Evolutionary conservation across 1,140 invertebrate genomes (phyloP).

Genomic region (Drosophila tristis): DNA sequence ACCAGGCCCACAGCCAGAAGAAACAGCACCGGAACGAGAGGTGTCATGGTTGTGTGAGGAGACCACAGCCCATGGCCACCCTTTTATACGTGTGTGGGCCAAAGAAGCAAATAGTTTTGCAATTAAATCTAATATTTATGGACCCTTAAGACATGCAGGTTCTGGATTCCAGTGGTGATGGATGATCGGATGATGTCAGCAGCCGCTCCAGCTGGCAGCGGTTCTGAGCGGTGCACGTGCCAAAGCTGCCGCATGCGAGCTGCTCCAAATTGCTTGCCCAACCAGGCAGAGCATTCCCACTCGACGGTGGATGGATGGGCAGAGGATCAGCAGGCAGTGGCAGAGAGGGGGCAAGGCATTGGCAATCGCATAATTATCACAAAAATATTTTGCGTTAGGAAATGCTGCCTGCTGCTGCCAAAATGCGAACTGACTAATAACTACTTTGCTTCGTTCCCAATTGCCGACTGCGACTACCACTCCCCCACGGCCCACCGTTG

Average conservation of each 20-base stretch:
- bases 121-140: constrained; percentile 8
- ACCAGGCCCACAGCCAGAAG: neutral
- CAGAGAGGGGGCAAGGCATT: constrained; percentile 12
- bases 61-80: neutral
- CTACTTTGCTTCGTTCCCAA: constrained; percentile 37
- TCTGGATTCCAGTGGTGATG: constrained; percentile 6
- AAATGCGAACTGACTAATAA: constrained; percentile 68
- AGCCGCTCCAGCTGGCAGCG: no score
- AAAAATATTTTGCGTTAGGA: constrained; percentile 68
- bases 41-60: constrained; percentile 16
- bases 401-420: constrained; percentile 41
- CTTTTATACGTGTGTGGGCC: constrained; percentile 16
- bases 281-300: constrained; percentile 14
- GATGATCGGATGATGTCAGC: no score
- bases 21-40: neutral
- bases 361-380: constrained; percentile 43
- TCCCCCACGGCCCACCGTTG: neutral
- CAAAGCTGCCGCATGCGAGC: neutral
- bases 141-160: neutral
- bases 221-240: constrained; percentile 1
- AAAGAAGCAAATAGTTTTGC: no score
- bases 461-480: constrained; percentile 6
- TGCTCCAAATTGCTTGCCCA: constrained; percentile 25
- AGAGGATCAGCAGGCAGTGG: neutral
- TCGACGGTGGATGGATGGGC: neutral